Evolutionary conservation across 1,140 invertebrate species (phyloP), one percentile per base, ranked within the genome.

Genomic region (Drosophila santomea): DNA sequence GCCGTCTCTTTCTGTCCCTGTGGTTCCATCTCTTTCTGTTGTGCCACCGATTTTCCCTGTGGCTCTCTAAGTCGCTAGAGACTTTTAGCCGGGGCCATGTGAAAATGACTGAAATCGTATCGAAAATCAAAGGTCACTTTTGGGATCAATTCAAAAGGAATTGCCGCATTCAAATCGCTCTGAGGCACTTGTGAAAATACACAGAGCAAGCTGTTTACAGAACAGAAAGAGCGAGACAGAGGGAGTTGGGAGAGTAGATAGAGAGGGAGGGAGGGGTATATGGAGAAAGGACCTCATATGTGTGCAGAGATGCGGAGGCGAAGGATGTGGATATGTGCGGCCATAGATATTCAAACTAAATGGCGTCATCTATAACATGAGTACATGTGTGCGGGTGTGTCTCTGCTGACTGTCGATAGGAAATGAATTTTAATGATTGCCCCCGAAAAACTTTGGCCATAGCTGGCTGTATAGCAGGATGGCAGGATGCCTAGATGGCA

Each of bases 61-160:
- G 32, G 60, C 25, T 51, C 20, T 43, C 20, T 63, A 15, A 38
- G 57, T 77, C 83, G 57, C 83, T 89, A 52, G 84, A 89, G 84
- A 89, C 84, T 84, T 80, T 74, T 86, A 74, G 84, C 67, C 48
- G 71, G 72, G 79, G 71, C 83, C 84, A 86, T 89, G 83, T 71
- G 83, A 88, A 86, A 86, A 88, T 89, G 80, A 89, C 73, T 89
- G 77, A 80, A 89, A 72, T 89, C 85, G 84, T 90, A 89, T 80
- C 84, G 84, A 84, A 89, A 89, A 89, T 89, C 84, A 89, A 89
- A 89, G 84, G 84, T 89, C 84, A 89, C 84, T 89, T 89, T 89
- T 89, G 84, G 84, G 84, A 89, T 89, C 84, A 89, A 89, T 89
- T 89, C 84, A 89, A 89, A 89, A 89, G 80, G 84, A 89, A 89